phyloP scores from a whole-genome alignment of 2,888 invertebrate species.

The Amphipyra berbera region DNA sequence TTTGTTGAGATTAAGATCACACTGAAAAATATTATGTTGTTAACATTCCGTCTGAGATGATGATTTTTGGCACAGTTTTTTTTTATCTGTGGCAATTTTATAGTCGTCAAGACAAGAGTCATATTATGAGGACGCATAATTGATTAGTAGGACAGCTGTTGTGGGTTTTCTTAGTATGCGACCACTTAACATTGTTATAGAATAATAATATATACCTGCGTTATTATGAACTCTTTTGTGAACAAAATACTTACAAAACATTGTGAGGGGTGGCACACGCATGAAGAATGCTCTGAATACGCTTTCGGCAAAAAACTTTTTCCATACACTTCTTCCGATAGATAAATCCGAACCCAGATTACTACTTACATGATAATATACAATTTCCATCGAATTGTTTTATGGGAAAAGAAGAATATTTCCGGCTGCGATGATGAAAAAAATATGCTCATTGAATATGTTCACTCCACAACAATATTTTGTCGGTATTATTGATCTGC shows the following conservation, averaged over 20 bases:
- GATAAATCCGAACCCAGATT: slow-evolving; percentile 75
- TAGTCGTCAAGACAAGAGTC: slow-evolving; percentile 82
- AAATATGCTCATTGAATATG: slow-evolving; percentile 53
- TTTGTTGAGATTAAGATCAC: slow-evolving; percentile 85
- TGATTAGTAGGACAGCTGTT: slow-evolving; percentile 85
- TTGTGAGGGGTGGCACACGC: slow-evolving; percentile 48
- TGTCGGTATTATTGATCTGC: slow-evolving; percentile 38
- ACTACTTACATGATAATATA: slow-evolving; percentile 64
- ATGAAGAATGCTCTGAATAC: slow-evolving; percentile 58
- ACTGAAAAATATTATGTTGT: slow-evolving; percentile 86
- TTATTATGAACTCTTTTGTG: slow-evolving; percentile 46
- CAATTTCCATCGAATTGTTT: slow-evolving; percentile 56
- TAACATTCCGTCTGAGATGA: slow-evolving; percentile 84
- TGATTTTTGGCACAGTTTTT: slow-evolving; percentile 87
- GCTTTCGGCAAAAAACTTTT: slow-evolving; percentile 70
- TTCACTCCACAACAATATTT: slow-evolving; percentile 46
- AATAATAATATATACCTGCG: slow-evolving; percentile 61
- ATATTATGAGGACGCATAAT: slow-evolving; percentile 84
- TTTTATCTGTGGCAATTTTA: slow-evolving; percentile 83
- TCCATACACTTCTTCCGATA: slow-evolving; percentile 78
- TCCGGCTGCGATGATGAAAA: slow-evolving; percentile 40
- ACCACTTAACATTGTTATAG: slow-evolving; percentile 75
- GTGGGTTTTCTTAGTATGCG: slow-evolving; percentile 67
- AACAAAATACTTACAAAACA: slow-evolving; percentile 34
- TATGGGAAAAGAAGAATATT: slow-evolving; percentile 50